These are phyloP conservation scores for Drosophila subquinaria DNA, from an alignment of 2,888 invertebrate genomes.

Conservation along the genomic window DNA sequence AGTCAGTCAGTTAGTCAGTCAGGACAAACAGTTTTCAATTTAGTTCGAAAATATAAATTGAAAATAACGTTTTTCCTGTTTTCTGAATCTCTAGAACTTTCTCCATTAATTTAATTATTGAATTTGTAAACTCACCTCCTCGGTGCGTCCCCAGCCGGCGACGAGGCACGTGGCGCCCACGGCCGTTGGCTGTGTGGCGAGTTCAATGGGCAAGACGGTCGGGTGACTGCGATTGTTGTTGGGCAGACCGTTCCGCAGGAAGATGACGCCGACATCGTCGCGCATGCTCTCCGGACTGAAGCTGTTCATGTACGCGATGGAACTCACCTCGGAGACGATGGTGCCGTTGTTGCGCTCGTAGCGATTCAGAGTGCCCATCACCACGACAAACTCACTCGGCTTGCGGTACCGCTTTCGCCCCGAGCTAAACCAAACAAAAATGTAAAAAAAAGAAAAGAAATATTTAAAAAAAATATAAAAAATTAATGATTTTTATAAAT, in stretches of 20 bases:
- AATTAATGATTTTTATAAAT: too few relatives aligned
- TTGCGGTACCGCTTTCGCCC: conserved; percentile 75
- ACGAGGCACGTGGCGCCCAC: conserved; percentile 78
- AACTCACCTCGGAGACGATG: conserved; percentile 77
- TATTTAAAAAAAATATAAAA: neutral
- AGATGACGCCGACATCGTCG: conserved; percentile 83
- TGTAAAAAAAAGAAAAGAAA: neutral
- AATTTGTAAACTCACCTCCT: conserved; percentile 54
- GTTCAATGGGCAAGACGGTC: conserved; percentile 70
- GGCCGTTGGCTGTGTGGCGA: conserved; percentile 56
- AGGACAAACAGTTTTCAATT: too few relatives aligned
- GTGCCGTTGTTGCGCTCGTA: conserved; percentile 75
- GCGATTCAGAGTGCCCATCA: conserved; percentile 83
- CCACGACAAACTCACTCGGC: conserved; percentile 81
- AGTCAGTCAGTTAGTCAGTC: too few relatives aligned
- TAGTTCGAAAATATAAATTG: too few relatives aligned
- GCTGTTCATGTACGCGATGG: conserved; percentile 75
- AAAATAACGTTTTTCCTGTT: too few relatives aligned
- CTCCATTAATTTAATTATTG: too few relatives aligned
- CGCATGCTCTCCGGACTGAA: conserved; percentile 79
- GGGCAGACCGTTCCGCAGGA: conserved; percentile 68
- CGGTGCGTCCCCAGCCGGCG: conserved; percentile 84
- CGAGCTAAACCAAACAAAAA: too few relatives aligned
- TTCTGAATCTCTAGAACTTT: too few relatives aligned
- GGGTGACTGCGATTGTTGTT: conserved; percentile 62